Conservation (phyloP, 2,113 vertebrate genomes). For the Psittacara wagleri region DNA sequence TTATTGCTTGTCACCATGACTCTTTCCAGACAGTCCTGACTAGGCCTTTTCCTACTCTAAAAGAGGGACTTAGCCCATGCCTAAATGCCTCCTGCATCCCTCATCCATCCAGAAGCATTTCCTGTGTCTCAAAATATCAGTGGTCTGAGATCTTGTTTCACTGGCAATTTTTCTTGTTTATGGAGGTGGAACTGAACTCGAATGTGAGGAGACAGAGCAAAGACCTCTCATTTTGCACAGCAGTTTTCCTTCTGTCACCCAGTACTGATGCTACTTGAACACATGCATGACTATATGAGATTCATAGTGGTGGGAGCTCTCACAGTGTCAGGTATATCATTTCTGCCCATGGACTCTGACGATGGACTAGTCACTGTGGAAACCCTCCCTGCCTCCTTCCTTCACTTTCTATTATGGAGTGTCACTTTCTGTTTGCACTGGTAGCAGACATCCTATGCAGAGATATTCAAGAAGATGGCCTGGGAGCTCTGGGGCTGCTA, state of each 20-base stretch:
- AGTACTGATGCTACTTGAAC: neutral
- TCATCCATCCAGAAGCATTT: neutral
- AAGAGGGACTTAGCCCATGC: fast-evolving
- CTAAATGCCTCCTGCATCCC: neutral
- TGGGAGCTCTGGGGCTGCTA: neutral
- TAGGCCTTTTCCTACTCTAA: neutral
- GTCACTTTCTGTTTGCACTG: neutral
- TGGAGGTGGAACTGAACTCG: neutral
- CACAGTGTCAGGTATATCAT: neutral
- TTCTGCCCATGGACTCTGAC: neutral
- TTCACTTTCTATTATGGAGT: neutral
- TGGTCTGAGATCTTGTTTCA: neutral
- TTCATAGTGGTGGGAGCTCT: neutral
- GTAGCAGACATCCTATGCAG: neutral
- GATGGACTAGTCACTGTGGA: neutral
- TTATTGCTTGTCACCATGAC: neutral
- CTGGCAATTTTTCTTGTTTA: neutral
- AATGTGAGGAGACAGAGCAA: neutral
- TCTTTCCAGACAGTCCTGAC: neutral
- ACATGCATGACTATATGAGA: neutral
- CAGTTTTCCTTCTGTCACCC: neutral
- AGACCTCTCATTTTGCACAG: neutral
- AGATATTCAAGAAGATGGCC: neutral
- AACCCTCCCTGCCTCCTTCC: neutral
- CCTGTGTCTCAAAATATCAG: neutral